Percentiles rank a stretch among this genome's conserved stretches.
phyloP scores from a whole-genome alignment of 2,888 invertebrate species.

The Andrena bucephala region DNA sequence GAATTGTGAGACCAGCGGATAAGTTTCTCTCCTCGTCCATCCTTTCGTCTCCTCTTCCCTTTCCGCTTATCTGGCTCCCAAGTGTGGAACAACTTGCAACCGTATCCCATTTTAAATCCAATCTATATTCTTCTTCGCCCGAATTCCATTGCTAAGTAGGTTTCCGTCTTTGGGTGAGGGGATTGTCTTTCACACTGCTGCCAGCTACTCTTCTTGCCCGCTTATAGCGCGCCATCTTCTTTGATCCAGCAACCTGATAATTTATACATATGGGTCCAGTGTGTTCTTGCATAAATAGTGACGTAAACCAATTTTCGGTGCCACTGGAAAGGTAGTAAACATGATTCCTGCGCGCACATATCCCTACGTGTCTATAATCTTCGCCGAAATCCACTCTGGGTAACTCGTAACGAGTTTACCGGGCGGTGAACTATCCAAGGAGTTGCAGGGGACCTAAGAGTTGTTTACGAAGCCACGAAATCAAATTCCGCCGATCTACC shows the following conservation, averaged over 20 bases:
- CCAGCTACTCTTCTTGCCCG: slow-evolving; percentile 1
- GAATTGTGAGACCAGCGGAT: slow-evolving; percentile 73
- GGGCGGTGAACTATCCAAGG: slow-evolving; percentile 59
- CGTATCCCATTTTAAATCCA: slow-evolving; percentile 68
- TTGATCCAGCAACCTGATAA: slow-evolving; percentile 20
- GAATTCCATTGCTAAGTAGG: slow-evolving; percentile 63
- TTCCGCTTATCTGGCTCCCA: slow-evolving; percentile 49
- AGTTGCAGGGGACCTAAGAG: slow-evolving; percentile 62
- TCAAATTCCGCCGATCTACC: slow-evolving; percentile 73
- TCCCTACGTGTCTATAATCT: slow-evolving; percentile 43
- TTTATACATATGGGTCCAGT: slow-evolving; percentile 30
- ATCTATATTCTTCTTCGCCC: slow-evolving; percentile 67
- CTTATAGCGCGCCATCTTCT: slow-evolving; percentile 2
- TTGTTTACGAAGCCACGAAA: slow-evolving; percentile 77
- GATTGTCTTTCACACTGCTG: slow-evolving; percentile 50
- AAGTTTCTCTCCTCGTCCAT: slow-evolving; percentile 67
- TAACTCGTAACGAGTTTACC: slow-evolving; percentile 67
- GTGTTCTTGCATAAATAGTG: slow-evolving; percentile 7
- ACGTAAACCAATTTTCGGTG: slow-evolving; percentile 13
- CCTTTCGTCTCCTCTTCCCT: slow-evolving; percentile 44
- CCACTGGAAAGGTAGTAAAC: slow-evolving; percentile 33
- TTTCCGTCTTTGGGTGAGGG: slow-evolving; percentile 60
- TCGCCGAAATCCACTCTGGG: slow-evolving; percentile 53
- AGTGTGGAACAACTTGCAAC: slow-evolving; percentile 65
- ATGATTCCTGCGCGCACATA: background rate